phyloP scores from a whole-genome alignment of 2,113 vertebrate genomes.

The Redunca redunca region DNA sequence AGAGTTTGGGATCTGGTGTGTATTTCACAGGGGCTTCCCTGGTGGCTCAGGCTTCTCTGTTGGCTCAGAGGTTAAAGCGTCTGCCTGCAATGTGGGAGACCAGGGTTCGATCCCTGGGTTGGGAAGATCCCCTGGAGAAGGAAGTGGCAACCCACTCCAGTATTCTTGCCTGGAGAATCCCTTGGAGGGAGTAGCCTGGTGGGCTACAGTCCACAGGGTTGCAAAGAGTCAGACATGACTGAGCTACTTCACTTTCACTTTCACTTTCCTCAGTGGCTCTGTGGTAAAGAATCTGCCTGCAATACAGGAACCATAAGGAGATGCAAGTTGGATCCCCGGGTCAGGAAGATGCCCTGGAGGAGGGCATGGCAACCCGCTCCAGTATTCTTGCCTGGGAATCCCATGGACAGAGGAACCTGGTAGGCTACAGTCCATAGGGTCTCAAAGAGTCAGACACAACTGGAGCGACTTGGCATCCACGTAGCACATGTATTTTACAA shows the following conservation, averaged over 20 bases:
- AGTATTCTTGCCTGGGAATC: not conserved
- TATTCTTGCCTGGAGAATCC: too few species aligned
- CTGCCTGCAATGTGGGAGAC: too few species aligned
- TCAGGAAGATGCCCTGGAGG: not conserved
- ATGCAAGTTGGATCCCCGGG: not conserved
- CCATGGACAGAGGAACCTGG: not conserved
- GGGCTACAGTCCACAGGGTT: too few species aligned
- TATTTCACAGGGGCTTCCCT: not conserved
- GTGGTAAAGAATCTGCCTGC: not conserved
- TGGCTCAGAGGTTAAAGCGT: too few species aligned
- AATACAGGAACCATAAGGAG: not conserved
- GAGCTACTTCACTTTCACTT: too few species aligned
- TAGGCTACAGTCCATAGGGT: not conserved
- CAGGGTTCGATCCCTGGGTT: too few species aligned
- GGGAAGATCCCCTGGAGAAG: too few species aligned
- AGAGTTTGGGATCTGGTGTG: not conserved
- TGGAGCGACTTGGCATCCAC: not conserved
- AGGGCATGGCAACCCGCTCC: not conserved
- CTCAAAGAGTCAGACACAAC: not conserved
- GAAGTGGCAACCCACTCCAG: too few species aligned
- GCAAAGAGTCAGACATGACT: too few species aligned
- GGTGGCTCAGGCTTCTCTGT: too few species aligned
- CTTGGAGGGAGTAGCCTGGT: too few species aligned
- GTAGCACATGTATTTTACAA: not conserved
- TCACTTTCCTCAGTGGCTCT: not conserved